phyloP scores from a whole-genome alignment of 2,797 vertebrate genomes.

The Phrynocephalus forsythii region DNA sequence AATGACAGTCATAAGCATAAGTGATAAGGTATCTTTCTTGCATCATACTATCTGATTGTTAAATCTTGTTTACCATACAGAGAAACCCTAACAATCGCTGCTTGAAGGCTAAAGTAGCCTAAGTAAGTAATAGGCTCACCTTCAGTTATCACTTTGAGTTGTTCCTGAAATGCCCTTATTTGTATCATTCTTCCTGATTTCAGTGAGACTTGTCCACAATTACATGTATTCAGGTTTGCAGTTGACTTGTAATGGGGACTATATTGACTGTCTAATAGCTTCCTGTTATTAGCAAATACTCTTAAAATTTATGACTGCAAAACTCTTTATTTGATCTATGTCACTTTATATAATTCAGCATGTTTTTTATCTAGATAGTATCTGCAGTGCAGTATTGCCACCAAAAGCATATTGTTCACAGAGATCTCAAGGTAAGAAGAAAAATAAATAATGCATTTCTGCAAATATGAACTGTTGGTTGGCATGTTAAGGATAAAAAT shows the following conservation, averaged over 20 bases:
- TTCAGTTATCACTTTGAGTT: constrained; percentile 23
- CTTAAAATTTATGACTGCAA: constrained; percentile 31
- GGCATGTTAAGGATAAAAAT: background rate
- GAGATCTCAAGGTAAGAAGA: constrained; percentile 94
- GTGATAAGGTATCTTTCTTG: background rate
- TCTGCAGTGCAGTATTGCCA: constrained; percentile 99
- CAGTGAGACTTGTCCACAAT: constrained; percentile 12
- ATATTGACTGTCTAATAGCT: constrained; percentile 20
- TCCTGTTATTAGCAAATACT: constrained; percentile 28
- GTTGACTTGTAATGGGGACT: background rate
- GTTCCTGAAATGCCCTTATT: constrained; percentile 32
- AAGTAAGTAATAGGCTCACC: constrained; percentile 59
- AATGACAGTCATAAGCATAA: background rate
- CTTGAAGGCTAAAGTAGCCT: constrained; percentile 56
- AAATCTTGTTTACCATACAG: constrained; percentile 63
- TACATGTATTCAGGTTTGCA: constrained; percentile 19
- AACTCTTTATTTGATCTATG: constrained; percentile 32
- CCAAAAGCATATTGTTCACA: constrained; percentile 97
- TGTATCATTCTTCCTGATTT: constrained; percentile 35
- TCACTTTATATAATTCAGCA: constrained; percentile 55
- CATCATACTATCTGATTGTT: constrained; percentile 7
- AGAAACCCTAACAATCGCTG: constrained; percentile 62
- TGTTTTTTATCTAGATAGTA: constrained; percentile 87
- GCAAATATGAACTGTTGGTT: background rate
- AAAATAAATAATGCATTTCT: background rate